These are phyloP conservation scores for Ectemnius continuus DNA, from an alignment of 2,888 invertebrate species.

Conservation along the genomic window DNA sequence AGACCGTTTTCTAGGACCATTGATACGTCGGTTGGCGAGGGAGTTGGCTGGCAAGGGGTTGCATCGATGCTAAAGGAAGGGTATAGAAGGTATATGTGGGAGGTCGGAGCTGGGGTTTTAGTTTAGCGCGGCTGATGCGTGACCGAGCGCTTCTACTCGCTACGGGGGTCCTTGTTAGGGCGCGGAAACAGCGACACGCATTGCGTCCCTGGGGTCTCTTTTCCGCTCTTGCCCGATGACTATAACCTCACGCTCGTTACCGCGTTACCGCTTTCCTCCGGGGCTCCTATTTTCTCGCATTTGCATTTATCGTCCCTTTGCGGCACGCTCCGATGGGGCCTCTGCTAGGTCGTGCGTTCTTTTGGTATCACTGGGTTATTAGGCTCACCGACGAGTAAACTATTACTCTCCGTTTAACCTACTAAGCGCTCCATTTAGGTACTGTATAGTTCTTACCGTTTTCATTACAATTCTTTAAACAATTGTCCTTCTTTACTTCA, in stretches of 20 bases:
- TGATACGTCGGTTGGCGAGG: constrained; percentile 57
- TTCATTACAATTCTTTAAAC: no score
- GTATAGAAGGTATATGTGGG: constrained; percentile 38
- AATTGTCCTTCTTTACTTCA: no score
- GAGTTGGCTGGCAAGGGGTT: constrained; percentile 52
- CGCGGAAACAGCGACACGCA: constrained; percentile 61
- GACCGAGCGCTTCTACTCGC: constrained; percentile 55
- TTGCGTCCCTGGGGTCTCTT: constrained; percentile 57
- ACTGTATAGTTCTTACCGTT: no score
- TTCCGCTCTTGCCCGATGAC: constrained; percentile 45
- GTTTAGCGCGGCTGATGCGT: constrained; percentile 66
- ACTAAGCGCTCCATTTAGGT: no score
- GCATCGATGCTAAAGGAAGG: constrained; percentile 24
- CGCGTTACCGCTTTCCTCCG: constrained; percentile 55
- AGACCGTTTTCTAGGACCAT: constrained; percentile 68
- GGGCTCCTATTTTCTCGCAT: constrained; percentile 51
- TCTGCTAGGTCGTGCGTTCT: constrained; percentile 37
- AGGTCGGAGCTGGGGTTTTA: constrained; percentile 55
- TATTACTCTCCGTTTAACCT: no score
- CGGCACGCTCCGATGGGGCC: constrained; percentile 24
- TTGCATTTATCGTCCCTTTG: constrained; percentile 62
- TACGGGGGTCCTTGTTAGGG: constrained; percentile 67
- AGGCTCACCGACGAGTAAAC: background rate
- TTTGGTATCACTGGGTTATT: constrained; percentile 40
- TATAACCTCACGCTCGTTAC: constrained; percentile 60